These are phyloP conservation scores for Mobula hypostoma DNA, from an alignment of 2,113 vertebrate species.

Conservation along the genomic window DNA sequence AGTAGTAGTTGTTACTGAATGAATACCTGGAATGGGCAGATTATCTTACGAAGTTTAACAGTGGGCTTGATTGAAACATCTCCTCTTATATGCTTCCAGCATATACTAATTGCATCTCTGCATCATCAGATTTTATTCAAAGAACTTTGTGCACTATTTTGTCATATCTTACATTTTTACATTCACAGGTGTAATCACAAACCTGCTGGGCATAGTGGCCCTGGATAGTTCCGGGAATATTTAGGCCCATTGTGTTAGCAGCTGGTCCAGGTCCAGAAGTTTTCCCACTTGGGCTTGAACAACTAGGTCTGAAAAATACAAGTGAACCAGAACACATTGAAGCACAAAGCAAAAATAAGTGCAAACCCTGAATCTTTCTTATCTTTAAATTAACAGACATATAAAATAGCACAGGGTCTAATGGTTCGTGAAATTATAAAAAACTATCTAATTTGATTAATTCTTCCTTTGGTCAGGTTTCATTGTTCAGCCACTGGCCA, in stretches of 20 bases:
- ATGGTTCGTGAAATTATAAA: neutral
- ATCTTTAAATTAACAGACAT: neutral
- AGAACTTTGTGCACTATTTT: neutral
- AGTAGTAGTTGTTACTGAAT: no score
- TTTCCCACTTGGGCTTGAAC: constrained; percentile 92
- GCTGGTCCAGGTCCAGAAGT: constrained; percentile 69
- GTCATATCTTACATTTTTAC: neutral
- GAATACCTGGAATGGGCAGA: no score
- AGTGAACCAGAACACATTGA: constrained; percentile 5
- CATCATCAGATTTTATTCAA: neutral
- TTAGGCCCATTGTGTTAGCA: constrained; percentile 52
- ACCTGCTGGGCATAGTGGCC: constrained; percentile 93
- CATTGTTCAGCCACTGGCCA: neutral
- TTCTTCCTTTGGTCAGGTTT: neutral
- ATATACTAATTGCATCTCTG: neutral
- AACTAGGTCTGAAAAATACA: constrained; percentile 71
- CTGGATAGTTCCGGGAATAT: constrained; percentile 64
- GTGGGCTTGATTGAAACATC: no score
- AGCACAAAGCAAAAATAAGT: constrained; percentile 40
- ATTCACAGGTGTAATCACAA: neutral
- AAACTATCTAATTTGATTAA: neutral
- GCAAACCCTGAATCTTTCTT: neutral
- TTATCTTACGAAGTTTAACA: no score
- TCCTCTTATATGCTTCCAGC: neutral
- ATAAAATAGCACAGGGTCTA: neutral